Base-by-base conservation (phyloP, 2,113 vertebrate genomes). In the Malurus cyaneus region DNA sequence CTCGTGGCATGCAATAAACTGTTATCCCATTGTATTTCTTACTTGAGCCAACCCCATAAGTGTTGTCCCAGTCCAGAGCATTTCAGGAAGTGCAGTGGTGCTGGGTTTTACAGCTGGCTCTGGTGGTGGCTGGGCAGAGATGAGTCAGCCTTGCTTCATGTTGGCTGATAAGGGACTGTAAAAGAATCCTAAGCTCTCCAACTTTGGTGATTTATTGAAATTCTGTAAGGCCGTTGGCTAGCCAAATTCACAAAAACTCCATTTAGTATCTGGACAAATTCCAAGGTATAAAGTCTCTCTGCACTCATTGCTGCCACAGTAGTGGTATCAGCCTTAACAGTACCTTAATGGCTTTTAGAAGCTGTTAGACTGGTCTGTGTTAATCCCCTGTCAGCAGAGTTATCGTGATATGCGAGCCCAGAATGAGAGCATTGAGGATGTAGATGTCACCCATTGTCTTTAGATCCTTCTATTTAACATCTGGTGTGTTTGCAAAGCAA, bases 211-310 rank as follows among this genome's bases (percentile, higher is more conserved):
- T 88, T 65, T 73, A 42, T 29, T 72, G 52, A 53, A 52, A n/a
- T 87, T 84, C 44, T 2, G 0, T 50, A 12, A 15, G 15, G 42
- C 47, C 34, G 9, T 0, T 34, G 24, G 18, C 28, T 50, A 64
- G 23, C 61, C 26, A 71, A 57, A 86, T 41, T 70, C 19, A 59
- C 0, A 0, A 54, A 36, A 84, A 59, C 16, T 2, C 15, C 31
- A 14, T 59, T 72, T 79, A 52, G 8, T 71, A 60, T 34, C 34
- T 80, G 44, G 29, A n/a, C 20, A 36, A 78, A 44, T 79, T 67
- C 24, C 60, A 74, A 65, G 12, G 8, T 24, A 12, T 71, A 42
- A 86, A 81, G 15, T 14, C 26, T 59, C 41, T 94, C 11, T 44
- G 8, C 14, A 3, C 31, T 74, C 31, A 9, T 41, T 72, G 41